phyloP scores from a whole-genome alignment of 2,797 vertebrate species.

The Amniataba percoides region DNA sequence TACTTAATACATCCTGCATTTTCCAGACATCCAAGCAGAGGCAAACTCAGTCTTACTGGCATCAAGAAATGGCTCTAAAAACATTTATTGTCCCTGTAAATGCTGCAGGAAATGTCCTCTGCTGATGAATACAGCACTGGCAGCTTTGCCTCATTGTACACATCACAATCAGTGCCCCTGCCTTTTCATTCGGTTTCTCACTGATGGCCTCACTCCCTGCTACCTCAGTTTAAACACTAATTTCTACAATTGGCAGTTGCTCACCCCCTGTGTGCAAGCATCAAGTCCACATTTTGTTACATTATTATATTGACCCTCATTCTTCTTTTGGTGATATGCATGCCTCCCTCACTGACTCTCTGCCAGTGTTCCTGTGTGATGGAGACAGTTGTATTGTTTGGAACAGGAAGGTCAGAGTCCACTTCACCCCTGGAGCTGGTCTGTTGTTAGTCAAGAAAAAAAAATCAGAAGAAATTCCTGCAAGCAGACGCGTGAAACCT shows the following conservation, averaged over 20 bases:
- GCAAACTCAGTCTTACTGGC: not conserved
- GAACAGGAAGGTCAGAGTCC: not conserved
- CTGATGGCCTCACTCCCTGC: not conserved
- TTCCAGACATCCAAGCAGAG: not conserved
- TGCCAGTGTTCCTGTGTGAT: not conserved
- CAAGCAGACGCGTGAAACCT: not conserved
- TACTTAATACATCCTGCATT: not conserved
- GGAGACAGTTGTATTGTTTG: not conserved
- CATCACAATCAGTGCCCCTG: not conserved
- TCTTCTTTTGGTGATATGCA: not conserved
- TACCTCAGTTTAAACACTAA: not conserved
- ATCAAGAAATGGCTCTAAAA: not conserved
- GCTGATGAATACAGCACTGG: not conserved
- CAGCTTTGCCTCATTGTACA: not conserved
- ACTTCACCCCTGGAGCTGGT: not conserved
- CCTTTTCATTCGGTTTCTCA: not conserved
- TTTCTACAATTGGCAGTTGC: not conserved
- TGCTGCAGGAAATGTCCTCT: not conserved
- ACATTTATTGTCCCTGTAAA: not conserved
- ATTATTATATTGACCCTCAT: not conserved
- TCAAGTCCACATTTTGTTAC: not conserved
- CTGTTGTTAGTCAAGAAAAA: constrained; percentile 12
- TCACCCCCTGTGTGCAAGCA: not conserved
- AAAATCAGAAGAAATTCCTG: not conserved
- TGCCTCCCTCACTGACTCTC: not conserved